Base-by-base conservation (phyloP, 1,140 invertebrate species). In the Trachymyrmex septentrionalis region DNA sequence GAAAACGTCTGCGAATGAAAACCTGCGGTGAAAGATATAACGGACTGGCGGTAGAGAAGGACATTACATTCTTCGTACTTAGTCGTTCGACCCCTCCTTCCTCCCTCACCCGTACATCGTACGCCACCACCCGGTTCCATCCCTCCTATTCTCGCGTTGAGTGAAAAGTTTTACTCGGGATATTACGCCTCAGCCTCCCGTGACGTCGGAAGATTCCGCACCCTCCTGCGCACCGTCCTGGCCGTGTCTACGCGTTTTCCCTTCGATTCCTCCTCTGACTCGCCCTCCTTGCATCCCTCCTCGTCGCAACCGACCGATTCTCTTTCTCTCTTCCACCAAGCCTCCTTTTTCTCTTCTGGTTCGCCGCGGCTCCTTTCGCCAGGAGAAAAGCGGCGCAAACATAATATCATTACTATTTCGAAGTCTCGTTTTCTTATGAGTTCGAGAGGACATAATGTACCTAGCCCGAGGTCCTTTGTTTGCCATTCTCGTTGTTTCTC, bases 81-180 rank as follows among this genome's bases (percentile, higher is more conserved):
- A 93, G 75, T 85, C 82, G 76, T 64, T 72, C 87, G 19, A 78
- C 64, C 38, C 86, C 87, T 88, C 78, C 72, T 64, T 55, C 55
- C 55, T 30, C 27, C 72, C 50, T 78, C 86, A 86, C 85, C 92
- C 87, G 85, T 87, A 88, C 88, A 80, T 77, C 66, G 73, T 77
- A 63, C 86, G 48, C 69, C 80, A 55, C 57, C 64, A 55, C 66
- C 73, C 88, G 12, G 61, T 48, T n/a, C 72, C 71, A 86, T 53
- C 72, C 87, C 78, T 90, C 90, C 89, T 90, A 91, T 94, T 93
- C 92, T 93, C 93, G 92, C 93, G 93, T 94, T 95, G 94, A 95
- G 94, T 95, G 94, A 95, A 95, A 95, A 95, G 94, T 95, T 95
- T 94, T 95, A 94, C 93, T 95, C 90, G 92, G 94, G 93, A 95